Base-by-base conservation (phyloP, 2,888 invertebrate genomes). In the Cosmorhoe ocellata region DNA sequence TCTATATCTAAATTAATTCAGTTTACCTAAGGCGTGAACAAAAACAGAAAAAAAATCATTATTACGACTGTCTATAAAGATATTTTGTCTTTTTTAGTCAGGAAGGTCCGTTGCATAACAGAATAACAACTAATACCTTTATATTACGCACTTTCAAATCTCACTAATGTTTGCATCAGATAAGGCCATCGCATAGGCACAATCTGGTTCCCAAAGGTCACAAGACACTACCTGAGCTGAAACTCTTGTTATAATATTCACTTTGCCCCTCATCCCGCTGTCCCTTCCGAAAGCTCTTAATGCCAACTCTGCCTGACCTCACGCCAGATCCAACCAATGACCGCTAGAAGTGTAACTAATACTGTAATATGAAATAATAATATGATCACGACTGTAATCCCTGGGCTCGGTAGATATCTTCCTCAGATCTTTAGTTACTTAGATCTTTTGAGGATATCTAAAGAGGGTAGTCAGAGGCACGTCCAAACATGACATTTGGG, bases 301-400 rank as follows among this genome's bases (percentile, higher is more conserved):
- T 87, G 81, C 90, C 80, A 76, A 83, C 78, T 82, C 79, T 74
- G 76, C 79, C 84, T 90, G 89, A 90, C 89, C 89, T 88, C 88
- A 85, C 85, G 84, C 76, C 82, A 76, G 80, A 79, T 84, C 86
- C 86, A 88, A 2, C 8, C 27, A 32, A 37, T 41, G 13, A 38
- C 8, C 13, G 8, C 2, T 14, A 51, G 51, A 51, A 31, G 24
- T 24, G 42, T 24, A 33, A 51, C 42, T 46, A 24, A 7, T 1
- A 32, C n/a, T 7, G 12, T 32, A 13, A 13, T 1, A 32, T 13
- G 18, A n/a, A n/a, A n/a, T n/a, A n/a, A n/a, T n/a, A n/a, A n/a
- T n/a, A n/a, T n/a, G n/a, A n/a, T n/a, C n/a, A n/a, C n/a, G n/a
- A n/a, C n/a, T n/a, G n/a, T n/a, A n/a, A n/a, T n/a, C n/a, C n/a